Evolutionary conservation across 2,888 invertebrate species (phyloP).

Genomic region (Parasteatoda lunata): DNA sequence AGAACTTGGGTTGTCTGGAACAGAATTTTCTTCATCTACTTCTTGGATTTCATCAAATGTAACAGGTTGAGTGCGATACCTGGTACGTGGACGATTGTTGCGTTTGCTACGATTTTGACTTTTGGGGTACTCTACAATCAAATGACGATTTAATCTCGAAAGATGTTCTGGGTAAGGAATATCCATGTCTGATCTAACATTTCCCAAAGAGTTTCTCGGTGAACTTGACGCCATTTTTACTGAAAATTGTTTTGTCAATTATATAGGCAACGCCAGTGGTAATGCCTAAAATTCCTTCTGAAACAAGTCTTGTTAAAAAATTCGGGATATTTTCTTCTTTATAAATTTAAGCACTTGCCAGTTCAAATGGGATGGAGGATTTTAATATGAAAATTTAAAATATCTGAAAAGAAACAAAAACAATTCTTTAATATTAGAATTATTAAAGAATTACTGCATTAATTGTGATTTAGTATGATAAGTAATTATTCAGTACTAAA

Average conservation of each 20-base stretch:
- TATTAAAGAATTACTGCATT: too few relatives aligned
- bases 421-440: too few relatives aligned
- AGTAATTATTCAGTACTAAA: too few relatives aligned
- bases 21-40: conserved; percentile 81
- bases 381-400: too few relatives aligned
- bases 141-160: conserved; percentile 78
- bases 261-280: too few relatives aligned
- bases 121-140: conserved; percentile 71
- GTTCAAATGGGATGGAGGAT: too few relatives aligned
- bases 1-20: conserved; percentile 74
- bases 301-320: too few relatives aligned
- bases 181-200: conserved; percentile 76
- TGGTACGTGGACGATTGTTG: conserved; percentile 76
- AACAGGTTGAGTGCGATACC: conserved; percentile 83
- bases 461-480: too few relatives aligned
- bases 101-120: conserved; percentile 75
- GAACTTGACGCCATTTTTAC: conserved; percentile 21
- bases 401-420: too few relatives aligned
- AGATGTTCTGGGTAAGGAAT: conserved; percentile 83
- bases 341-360: too few relatives aligned
- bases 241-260: background rate
- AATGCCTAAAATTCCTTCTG: too few relatives aligned
- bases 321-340: too few relatives aligned
- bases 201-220: conserved; percentile 40
- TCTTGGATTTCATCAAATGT: conserved; percentile 86